Evolutionary conservation across 1,140 invertebrate genomes (phyloP).

Genomic region (Cotesia glomerata): DNA sequence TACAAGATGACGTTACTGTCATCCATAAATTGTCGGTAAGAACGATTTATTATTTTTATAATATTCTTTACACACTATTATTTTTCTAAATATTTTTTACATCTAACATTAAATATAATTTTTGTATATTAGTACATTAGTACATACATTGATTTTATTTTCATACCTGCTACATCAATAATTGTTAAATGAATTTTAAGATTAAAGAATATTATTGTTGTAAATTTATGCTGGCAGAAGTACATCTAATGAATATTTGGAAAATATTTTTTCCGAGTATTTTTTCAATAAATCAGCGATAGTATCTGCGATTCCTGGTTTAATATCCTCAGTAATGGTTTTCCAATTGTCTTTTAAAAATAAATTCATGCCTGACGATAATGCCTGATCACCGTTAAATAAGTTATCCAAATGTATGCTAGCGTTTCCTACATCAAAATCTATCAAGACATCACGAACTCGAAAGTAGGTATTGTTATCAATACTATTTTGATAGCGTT

Average conservation of each 20-base stretch:
- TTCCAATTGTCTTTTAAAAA: slow-evolving; percentile 72
- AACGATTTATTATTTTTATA: no score
- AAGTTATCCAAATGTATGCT: slow-evolving; percentile 71
- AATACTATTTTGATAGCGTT: slow-evolving; percentile 59
- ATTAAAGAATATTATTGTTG: no score
- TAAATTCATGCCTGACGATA: slow-evolving; percentile 68
- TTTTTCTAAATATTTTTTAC: no score
- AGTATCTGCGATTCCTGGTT: slow-evolving; percentile 65
- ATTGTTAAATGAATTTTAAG: background rate
- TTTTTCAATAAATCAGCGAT: slow-evolving; percentile 64
- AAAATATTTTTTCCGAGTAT: slow-evolving; percentile 66
- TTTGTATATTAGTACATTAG: no score
- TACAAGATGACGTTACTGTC: no score
- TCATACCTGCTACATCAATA: no score
- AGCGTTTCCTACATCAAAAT: slow-evolving; percentile 69
- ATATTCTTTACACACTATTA: no score
- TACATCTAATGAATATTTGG: slow-evolving; percentile 54
- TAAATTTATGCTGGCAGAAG: slow-evolving; percentile 47
- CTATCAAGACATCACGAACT: slow-evolving; percentile 69
- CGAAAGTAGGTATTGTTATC: slow-evolving; percentile 63
- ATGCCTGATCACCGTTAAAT: slow-evolving; percentile 71
- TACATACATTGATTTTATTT: no score
- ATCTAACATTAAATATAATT: no score
- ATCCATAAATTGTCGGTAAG: no score
- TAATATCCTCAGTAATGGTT: slow-evolving; percentile 67